Evolutionary conservation across 1,140 invertebrate species (phyloP).

Genomic region (Atta cephalotes): DNA sequence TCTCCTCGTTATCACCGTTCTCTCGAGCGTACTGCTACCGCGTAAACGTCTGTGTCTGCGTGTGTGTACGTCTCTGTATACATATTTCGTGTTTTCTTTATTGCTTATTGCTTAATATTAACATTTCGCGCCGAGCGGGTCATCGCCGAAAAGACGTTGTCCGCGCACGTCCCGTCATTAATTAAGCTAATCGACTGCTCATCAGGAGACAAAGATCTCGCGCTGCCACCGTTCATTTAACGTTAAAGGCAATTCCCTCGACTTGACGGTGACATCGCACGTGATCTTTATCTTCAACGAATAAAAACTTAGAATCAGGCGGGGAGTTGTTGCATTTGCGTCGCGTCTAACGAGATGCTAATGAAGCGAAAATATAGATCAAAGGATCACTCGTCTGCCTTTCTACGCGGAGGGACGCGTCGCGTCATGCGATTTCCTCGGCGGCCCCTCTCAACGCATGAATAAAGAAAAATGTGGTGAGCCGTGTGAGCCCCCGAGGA

Average conservation of each 20-base stretch:
- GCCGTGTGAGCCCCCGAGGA: constrained; percentile 26
- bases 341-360: constrained; percentile 33
- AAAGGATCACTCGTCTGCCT: constrained; percentile 31
- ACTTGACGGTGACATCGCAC: constrained; percentile 7
- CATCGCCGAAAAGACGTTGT: constrained; percentile 42
- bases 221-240: constrained; percentile 9
- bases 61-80: constrained; percentile 62
- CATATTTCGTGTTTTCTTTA: constrained; percentile 72
- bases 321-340: background rate
- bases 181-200: constrained; percentile 26
- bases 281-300: constrained; percentile 37
- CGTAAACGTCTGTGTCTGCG: constrained; percentile 41
- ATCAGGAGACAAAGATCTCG: background rate
- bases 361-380: constrained; percentile 43
- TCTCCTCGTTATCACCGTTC: constrained; percentile 51
- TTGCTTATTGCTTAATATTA: constrained; percentile 83
- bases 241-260: constrained; percentile 3
- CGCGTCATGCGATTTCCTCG: constrained; percentile 30
- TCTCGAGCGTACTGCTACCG: constrained; percentile 62
- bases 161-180: background rate
- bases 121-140: constrained; percentile 36
- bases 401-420: background rate
- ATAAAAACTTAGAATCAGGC: constrained; percentile 25
- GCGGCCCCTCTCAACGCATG: constrained; percentile 44
- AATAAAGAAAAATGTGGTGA: constrained; percentile 57